These are phyloP conservation scores for Acridotheres tristis DNA, from an alignment of 2,797 vertebrate species.

Conservation along the genomic window DNA sequence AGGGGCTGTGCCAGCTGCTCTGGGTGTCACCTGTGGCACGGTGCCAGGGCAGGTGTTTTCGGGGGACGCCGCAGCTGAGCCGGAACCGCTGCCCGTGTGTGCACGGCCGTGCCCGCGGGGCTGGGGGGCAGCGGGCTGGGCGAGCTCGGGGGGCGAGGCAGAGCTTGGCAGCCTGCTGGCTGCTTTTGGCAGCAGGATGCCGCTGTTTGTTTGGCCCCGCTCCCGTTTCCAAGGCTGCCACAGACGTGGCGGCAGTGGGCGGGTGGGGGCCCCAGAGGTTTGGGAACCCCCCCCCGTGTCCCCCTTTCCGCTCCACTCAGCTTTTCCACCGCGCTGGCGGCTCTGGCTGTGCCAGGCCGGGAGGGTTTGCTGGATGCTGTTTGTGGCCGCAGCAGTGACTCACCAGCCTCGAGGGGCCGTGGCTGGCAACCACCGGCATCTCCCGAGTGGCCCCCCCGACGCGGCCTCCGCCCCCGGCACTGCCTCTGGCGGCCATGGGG, in stretches of 20 bases:
- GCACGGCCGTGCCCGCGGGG: not conserved
- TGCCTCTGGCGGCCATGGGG: not conserved
- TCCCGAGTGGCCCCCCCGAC: not conserved
- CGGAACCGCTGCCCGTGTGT: too few relatives aligned
- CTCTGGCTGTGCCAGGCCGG: not conserved
- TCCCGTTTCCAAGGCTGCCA: conserved; percentile 1
- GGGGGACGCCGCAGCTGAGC: not conserved
- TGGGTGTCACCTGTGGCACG: too few relatives aligned
- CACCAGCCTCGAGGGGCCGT: not conserved
- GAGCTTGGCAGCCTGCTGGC: not conserved
- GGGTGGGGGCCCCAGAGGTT: not conserved
- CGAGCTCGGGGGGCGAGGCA: not conserved
- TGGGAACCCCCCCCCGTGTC: not conserved
- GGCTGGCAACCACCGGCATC: not conserved
- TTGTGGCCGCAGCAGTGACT: not conserved
- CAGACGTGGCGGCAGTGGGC: not conserved
- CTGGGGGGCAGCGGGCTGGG: not conserved
- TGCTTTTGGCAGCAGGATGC: not conserved
- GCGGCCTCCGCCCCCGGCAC: not conserved
- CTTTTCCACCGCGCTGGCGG: not conserved
- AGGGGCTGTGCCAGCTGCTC: not conserved
- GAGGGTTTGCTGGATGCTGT: not conserved
- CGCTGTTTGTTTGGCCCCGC: conserved; percentile 5
- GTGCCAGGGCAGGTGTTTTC: not conserved
- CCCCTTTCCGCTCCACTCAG: not conserved